Conservation (phyloP, 2,888 invertebrate genomes). For the Ennomos quercinarius region DNA sequence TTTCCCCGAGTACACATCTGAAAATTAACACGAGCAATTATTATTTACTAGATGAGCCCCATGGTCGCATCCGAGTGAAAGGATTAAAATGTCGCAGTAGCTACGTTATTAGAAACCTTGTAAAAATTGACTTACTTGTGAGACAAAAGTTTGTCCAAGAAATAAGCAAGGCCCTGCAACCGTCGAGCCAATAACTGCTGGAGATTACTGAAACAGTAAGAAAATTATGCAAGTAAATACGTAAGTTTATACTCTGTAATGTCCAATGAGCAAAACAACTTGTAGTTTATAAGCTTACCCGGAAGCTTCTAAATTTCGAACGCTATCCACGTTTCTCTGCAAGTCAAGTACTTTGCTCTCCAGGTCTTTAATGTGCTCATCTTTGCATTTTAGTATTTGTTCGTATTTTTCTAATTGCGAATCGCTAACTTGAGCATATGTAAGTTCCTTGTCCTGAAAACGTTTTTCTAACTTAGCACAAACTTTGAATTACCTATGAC, state of each 20-base stretch:
- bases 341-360: slow-evolving; percentile 74
- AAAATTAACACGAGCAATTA: slow-evolving; percentile 21
- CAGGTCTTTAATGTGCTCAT: slow-evolving; percentile 82
- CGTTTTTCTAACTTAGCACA: background rate
- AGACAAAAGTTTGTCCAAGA: slow-evolving; percentile 87
- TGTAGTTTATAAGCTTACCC: slow-evolving; percentile 54
- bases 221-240: background rate
- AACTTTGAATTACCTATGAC: background rate
- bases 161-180: slow-evolving; percentile 88
- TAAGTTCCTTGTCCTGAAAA: slow-evolving; percentile 71
- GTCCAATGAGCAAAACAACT: background rate
- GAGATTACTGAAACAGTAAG: slow-evolving; percentile 68
- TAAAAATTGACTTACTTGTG: slow-evolving; percentile 76
- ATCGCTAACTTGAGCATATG: slow-evolving; percentile 74
- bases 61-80: too few species aligned
- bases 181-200: slow-evolving; percentile 84
- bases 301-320: slow-evolving; percentile 58
- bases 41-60: too few species aligned
- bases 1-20: slow-evolving; percentile 81
- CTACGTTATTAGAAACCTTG: slow-evolving; percentile 9
- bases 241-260: too few species aligned
- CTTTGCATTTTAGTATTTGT: slow-evolving; percentile 82
- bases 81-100: too few species aligned
- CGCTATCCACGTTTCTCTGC: slow-evolving; percentile 67
- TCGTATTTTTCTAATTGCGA: slow-evolving; percentile 77